phyloP scores from a whole-genome alignment of 1,140 invertebrate genomes.

The Condylostylus longicornis region DNA sequence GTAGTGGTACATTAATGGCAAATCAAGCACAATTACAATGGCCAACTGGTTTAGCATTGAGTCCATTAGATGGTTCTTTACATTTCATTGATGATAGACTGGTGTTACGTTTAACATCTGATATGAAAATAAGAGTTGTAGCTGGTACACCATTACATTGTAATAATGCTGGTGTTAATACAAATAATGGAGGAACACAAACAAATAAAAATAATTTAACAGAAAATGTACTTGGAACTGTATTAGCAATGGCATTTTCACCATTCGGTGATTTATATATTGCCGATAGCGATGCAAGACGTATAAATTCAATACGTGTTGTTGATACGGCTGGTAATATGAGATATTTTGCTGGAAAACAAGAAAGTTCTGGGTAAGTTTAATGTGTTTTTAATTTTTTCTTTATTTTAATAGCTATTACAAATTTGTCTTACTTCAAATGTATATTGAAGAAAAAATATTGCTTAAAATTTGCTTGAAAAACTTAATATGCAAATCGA shows the following conservation, averaged over 20 bases:
- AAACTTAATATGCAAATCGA: too few relatives aligned
- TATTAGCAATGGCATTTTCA: constrained; percentile 74
- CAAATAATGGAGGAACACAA: constrained; percentile 33
- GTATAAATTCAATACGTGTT: constrained; percentile 73
- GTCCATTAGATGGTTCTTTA: constrained; percentile 81
- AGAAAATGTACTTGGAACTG: constrained; percentile 53
- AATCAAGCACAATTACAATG: constrained; percentile 79
- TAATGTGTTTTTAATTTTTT: constrained; percentile 3
- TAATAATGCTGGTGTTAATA: constrained; percentile 31
- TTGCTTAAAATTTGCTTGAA: too few relatives aligned
- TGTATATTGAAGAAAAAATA: too few relatives aligned
- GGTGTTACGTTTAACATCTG: constrained; percentile 78
- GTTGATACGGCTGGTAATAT: constrained; percentile 71
- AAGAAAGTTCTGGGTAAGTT: constrained; percentile 39
- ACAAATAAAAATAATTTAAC: constrained; percentile 29
- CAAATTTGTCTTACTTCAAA: too few relatives aligned
- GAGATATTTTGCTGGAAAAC: constrained; percentile 64
- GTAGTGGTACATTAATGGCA: constrained; percentile 61
- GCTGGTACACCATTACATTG: constrained; percentile 86
- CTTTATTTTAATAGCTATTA: too few relatives aligned
- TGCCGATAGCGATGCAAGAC: constrained; percentile 80
- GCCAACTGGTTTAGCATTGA: constrained; percentile 86
- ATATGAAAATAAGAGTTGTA: constrained; percentile 77
- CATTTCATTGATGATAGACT: constrained; percentile 92
- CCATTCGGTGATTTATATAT: constrained; percentile 86